Conservation (phyloP, 2,113 vertebrate genomes). For the Zosterops hypoxanthus region DNA sequence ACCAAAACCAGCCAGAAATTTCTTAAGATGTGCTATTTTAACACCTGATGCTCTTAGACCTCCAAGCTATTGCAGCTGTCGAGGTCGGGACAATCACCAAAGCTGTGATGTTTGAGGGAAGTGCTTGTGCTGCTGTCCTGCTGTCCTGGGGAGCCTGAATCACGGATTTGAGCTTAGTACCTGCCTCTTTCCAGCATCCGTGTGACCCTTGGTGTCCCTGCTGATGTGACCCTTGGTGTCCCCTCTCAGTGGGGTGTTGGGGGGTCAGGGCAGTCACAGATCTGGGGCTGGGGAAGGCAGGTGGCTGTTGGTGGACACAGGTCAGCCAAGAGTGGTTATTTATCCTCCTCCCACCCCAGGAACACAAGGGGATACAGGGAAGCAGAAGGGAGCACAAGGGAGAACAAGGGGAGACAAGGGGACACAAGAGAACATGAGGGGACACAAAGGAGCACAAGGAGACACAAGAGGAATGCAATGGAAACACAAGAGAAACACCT, state of each 20-base stretch:
- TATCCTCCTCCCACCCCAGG: not conserved
- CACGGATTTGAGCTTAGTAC: accelerated
- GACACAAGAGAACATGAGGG: not conserved
- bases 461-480: too few relatives aligned
- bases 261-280: accelerated
- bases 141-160: not conserved
- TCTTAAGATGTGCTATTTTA: accelerated
- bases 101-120: accelerated
- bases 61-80: not conserved
- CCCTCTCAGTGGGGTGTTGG: not conserved
- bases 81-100: not conserved
- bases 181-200: not conserved
- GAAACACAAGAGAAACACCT: too few relatives aligned
- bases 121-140: accelerated
- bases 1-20: not conserved
- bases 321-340: not conserved
- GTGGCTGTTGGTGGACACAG: accelerated
- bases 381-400: too few relatives aligned
- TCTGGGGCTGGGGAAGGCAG: not conserved
- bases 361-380: not conserved
- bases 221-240: not conserved
- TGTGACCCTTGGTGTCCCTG: not conserved
- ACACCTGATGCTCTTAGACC: not conserved
- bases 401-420: too few relatives aligned
- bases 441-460: too few relatives aligned